Evolutionary conservation across 2,797 vertebrate genomes (phyloP).

Genomic region (Centropyge bicolor): DNA sequence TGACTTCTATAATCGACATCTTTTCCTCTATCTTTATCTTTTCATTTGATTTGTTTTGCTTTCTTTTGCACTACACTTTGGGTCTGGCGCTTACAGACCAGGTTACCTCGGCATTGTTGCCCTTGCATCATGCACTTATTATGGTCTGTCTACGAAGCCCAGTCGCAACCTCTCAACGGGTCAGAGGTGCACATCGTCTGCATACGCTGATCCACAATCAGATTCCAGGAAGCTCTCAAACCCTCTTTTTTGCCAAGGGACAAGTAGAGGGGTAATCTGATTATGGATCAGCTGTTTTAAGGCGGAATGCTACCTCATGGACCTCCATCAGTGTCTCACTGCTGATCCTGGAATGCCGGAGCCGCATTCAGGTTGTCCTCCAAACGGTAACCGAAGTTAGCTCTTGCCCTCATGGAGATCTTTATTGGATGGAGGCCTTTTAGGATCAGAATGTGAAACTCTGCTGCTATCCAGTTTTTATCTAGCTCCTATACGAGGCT

Average conservation of each 20-base stretch:
- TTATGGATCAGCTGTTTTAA: constrained; percentile 68
- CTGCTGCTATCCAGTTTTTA: constrained; percentile 75
- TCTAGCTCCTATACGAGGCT: constrained; percentile 57
- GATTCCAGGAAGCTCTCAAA: constrained; percentile 47
- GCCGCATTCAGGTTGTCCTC: constrained; percentile 48
- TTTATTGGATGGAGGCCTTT: constrained; percentile 59
- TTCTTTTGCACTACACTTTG: constrained; percentile 89
- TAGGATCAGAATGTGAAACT: constrained; percentile 80
- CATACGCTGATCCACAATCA: constrained; percentile 70
- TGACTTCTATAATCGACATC: constrained; percentile 78
- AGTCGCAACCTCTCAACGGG: constrained; percentile 70
- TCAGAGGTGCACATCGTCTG: constrained; percentile 71
- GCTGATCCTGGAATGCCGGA: constrained; percentile 74
- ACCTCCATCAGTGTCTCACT: constrained; percentile 77
- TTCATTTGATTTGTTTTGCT: constrained; percentile 80
- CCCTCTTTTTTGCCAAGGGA: constrained; percentile 70
- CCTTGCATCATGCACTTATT: constrained; percentile 88
- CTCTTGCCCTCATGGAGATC: constrained; percentile 53
- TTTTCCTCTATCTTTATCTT: constrained; percentile 75
- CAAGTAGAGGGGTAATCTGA: constrained; percentile 62
- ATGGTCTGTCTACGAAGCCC: constrained; percentile 83
- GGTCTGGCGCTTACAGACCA: constrained; percentile 85
- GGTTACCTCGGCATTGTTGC: constrained; percentile 89
- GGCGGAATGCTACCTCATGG: constrained; percentile 76
- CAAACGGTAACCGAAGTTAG: constrained; percentile 41